Conservation (phyloP, 1,140 invertebrate species). For the Pseudomyrmex flavicornis region DNA sequence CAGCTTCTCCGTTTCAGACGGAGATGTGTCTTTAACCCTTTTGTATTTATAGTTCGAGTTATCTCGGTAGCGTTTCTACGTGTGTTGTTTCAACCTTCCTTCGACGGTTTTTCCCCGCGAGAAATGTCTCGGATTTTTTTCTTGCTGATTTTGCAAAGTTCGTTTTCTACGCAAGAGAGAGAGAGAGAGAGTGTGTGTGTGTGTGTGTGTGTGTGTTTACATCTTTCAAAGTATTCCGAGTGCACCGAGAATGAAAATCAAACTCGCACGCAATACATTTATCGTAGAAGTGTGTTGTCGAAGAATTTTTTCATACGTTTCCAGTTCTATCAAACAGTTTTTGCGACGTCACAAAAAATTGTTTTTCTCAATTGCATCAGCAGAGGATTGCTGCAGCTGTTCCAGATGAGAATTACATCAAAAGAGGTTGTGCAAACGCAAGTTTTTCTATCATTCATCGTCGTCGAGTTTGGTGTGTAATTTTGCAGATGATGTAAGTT, state of each 20-base stretch:
- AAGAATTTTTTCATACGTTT: neutral
- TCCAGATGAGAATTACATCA: neutral
- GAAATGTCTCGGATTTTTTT: neutral
- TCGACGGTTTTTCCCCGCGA: neutral
- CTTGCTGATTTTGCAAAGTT: neutral
- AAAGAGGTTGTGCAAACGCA: neutral
- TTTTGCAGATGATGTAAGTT: neutral
- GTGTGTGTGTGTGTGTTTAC: too few relatives aligned
- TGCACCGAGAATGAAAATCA: neutral
- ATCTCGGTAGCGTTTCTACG: slow-evolving; percentile 4
- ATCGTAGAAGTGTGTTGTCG: too few relatives aligned
- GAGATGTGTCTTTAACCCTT: slow-evolving; percentile 45
- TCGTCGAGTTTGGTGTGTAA: neutral
- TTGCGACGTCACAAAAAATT: neutral
- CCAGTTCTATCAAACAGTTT: neutral
- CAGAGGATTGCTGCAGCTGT: neutral
- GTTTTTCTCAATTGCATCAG: neutral
- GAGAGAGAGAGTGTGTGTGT: too few relatives aligned
- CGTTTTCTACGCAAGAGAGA: neutral
- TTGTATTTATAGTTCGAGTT: slow-evolving; percentile 45
- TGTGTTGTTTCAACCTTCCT: neutral
- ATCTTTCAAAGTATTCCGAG: slow-evolving; percentile 3
- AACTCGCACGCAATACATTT: neutral
- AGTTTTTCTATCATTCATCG: neutral
- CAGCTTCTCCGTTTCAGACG: slow-evolving; percentile 67